These are phyloP conservation scores for Drosophila cyrtoloma DNA, from an alignment of 2,888 invertebrate genomes.

Conservation along the genomic window DNA sequence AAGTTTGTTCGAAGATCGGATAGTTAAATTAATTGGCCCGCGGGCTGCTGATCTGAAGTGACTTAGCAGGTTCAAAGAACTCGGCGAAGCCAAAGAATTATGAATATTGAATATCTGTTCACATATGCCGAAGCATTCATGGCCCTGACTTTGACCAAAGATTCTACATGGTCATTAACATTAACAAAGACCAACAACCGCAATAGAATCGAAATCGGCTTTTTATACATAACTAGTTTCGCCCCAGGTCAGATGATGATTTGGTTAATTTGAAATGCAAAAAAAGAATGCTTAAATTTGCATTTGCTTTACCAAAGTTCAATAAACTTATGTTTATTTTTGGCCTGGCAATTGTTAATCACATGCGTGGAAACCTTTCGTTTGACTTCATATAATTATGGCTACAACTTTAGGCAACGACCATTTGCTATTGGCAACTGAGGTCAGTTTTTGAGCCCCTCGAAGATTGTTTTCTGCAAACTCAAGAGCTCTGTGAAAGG, in stretches of 20 bases:
- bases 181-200: slow-evolving; percentile 4
- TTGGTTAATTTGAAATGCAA: slow-evolving; percentile 62
- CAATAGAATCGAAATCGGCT: slow-evolving; percentile 20
- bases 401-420: slow-evolving; percentile 43
- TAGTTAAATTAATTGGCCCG: slow-evolving; percentile 40
- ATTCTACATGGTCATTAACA: slow-evolving; percentile 54
- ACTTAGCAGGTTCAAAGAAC: slow-evolving; percentile 63
- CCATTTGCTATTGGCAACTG: slow-evolving; percentile 61
- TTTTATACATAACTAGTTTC: slow-evolving; percentile 63
- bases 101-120: slow-evolving; percentile 37
- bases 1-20: slow-evolving; percentile 14
- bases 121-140: not conserved
- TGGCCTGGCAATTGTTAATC: not conserved
- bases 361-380: slow-evolving; percentile 50
- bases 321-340: slow-evolving; percentile 62
- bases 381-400: slow-evolving; percentile 45
- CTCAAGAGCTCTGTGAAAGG: slow-evolving; percentile 18
- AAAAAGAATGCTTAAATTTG: slow-evolving; percentile 37
- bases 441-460: slow-evolving; percentile 53
- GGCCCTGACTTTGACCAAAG: slow-evolving; percentile 60
- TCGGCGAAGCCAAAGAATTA: slow-evolving; percentile 30
- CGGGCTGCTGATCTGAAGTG: slow-evolving; percentile 50
- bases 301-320: slow-evolving; percentile 58
- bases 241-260: slow-evolving; percentile 71
- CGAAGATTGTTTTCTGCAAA: slow-evolving; percentile 25